These are phyloP conservation scores for Rhinella marina DNA, from an alignment of 2,797 vertebrate species.

Conservation along the genomic window DNA sequence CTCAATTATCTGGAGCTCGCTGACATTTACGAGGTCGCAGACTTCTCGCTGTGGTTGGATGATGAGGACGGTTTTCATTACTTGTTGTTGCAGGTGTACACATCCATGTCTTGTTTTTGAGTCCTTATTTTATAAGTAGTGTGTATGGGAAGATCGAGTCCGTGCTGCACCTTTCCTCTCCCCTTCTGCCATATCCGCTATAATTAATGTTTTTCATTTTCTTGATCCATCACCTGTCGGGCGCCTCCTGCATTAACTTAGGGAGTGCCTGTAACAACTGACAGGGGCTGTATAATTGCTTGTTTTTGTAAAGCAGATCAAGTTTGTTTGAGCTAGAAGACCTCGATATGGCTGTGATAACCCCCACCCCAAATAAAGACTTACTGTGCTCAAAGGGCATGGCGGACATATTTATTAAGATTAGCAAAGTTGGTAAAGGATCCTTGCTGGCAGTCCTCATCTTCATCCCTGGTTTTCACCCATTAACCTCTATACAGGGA, in stretches of 20 bases:
- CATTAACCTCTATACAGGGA: too few species aligned
- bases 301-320: neutral
- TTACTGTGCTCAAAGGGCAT: too few species aligned
- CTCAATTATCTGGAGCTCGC: neutral
- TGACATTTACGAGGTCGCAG: conserved; percentile 27
- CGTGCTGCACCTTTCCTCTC: neutral
- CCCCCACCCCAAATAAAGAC: too few species aligned
- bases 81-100: conserved; percentile 30
- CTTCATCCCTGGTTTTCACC: too few species aligned
- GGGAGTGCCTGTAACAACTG: neutral
- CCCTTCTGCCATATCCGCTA: neutral
- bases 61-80: neutral
- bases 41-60: neutral
- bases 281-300: neutral
- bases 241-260: neutral
- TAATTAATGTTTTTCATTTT: conserved; percentile 2
- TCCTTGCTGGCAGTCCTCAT: too few species aligned
- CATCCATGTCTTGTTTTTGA: neutral
- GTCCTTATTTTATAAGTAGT: neutral
- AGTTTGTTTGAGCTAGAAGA: too few species aligned
- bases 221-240: neutral
- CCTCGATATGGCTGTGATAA: too few species aligned
- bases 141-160: neutral
- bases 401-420: too few species aligned
- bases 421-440: too few species aligned